phyloP scores from a whole-genome alignment of 2,113 vertebrate genomes.

The Lophochroa leadbeateri region DNA sequence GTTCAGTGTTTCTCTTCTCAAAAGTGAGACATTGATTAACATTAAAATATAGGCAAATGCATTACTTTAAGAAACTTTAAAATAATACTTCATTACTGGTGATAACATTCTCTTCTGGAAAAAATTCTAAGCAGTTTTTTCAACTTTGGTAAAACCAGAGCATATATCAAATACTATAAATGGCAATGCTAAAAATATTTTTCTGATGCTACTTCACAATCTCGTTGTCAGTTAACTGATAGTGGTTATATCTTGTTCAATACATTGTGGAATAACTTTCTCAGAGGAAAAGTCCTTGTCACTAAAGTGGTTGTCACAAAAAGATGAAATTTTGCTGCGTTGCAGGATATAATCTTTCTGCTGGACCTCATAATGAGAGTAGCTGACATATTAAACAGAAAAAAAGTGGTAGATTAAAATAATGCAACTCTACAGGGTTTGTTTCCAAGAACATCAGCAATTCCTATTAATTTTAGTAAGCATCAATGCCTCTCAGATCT shows the following conservation, averaged over 20 bases:
- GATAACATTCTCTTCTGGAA: background rate
- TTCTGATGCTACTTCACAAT: background rate
- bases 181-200: background rate
- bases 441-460: background rate
- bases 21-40: background rate
- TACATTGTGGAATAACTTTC: background rate
- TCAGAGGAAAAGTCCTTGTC: background rate
- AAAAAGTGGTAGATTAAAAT: background rate
- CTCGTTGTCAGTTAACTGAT: background rate
- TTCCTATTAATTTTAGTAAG: background rate
- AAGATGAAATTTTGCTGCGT: background rate
- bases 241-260: background rate
- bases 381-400: background rate
- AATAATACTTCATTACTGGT: background rate
- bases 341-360: background rate
- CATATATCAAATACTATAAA: background rate
- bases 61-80: background rate
- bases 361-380: background rate
- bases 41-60: background rate
- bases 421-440: background rate
- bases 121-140: background rate
- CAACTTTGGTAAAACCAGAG: background rate
- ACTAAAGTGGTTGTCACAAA: background rate
- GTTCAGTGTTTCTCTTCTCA: background rate
- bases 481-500: background rate